Base-by-base conservation (phyloP, 2,113 vertebrate species). In the Calypte anna region DNA sequence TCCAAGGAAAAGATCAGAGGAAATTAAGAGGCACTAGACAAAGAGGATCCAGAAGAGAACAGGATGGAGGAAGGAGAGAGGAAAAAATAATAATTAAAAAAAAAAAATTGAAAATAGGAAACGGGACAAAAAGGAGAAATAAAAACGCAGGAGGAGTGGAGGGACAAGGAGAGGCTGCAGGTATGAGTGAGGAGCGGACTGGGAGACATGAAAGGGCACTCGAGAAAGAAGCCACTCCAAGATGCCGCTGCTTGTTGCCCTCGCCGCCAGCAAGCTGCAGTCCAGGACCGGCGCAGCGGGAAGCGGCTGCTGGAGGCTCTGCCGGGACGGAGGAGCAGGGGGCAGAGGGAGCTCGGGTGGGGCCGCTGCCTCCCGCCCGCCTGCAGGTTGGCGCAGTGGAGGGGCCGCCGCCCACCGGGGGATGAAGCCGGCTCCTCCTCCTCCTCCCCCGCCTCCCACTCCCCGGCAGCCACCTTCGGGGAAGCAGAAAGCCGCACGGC, bases 371-470 rank as follows among this genome's bases (percentile, higher is more conserved):
- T 68, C 79, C 88, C 40, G 94, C 91, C 88, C 28, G 94, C 93
- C 94, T 63, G 95, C 96, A 95, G 97, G 97, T 96, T 98, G 98
- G 97, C 82, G 98, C 98, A 98, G 96, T 97, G 97, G 81, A 88
- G 86, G 83, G 86, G 95, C 97, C 90, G 46, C 91, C 75, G 86
- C 96, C 81, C 86, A 63, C 68, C 92, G 74, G 72, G 82, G 57
- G 79, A 64, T 53, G 77, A 48, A 53, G 55, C 33, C 58, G 69
- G 59, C 93, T 87, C 95, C 87, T 48, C 90, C 91, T 46, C 89
- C 91, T 54, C 25, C 51, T 27, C 51, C 51, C 59, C 78, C 88
- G 43, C 46, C 88, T 54, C 53, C 81, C 57, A 78, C 80, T 54
- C 79, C 53, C 36, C 46, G 38, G 79, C 93, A 54, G 72, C 87